These are phyloP conservation scores for Myrmophylax atrothorax DNA, from an alignment of 2,113 vertebrate genomes.

Conservation along the genomic window DNA sequence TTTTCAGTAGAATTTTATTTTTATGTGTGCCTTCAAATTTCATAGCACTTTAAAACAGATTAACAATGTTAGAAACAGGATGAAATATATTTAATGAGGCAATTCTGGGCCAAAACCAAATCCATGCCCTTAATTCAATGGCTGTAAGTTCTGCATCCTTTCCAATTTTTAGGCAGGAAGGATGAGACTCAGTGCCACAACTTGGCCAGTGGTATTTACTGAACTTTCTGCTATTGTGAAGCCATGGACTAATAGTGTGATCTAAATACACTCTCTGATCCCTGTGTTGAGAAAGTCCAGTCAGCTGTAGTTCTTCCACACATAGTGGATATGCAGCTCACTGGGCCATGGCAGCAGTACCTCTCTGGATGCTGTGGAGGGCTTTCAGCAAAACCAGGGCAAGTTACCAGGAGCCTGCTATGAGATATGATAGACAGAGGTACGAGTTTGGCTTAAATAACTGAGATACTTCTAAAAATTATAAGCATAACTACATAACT, in stretches of 20 bases:
- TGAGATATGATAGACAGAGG: not conserved
- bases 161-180: not conserved
- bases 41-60: conserved; percentile 47
- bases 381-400: not conserved
- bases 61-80: conserved; percentile 42
- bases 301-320: not conserved
- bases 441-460: not conserved
- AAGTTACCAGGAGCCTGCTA: not conserved
- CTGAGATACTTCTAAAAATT: not conserved
- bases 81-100: conserved; percentile 46
- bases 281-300: not conserved
- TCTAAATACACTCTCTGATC: not conserved
- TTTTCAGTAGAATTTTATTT: conserved; percentile 26
- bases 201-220: not conserved
- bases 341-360: not conserved
- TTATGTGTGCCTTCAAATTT: conserved; percentile 14
- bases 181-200: fast-evolving
- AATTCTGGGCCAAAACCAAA: conserved; percentile 41
- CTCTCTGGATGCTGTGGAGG: not conserved
- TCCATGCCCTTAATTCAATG: conserved; percentile 1
- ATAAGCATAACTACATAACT: not conserved
- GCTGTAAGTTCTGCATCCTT: not conserved
- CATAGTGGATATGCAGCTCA: not conserved
- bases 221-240: not conserved
- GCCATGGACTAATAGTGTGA: not conserved